phyloP scores from a whole-genome alignment of 2,797 vertebrate species.

The Aplochiton taeniatus region DNA sequence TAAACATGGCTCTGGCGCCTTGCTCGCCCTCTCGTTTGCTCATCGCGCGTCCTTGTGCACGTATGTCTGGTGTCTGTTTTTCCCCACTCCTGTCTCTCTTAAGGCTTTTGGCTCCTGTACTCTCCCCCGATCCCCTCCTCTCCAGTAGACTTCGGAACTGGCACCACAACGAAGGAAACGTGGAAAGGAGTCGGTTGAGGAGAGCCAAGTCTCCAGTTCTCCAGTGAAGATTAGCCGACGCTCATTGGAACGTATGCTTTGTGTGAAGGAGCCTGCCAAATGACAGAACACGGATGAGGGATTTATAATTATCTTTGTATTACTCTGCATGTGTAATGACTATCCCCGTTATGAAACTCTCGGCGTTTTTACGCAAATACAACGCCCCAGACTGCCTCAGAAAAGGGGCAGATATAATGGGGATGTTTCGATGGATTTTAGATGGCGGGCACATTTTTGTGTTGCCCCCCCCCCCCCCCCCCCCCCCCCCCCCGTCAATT shows the following conservation, averaged over 20 bases:
- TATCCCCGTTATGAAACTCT: conserved; percentile 72
- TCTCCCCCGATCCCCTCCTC: conserved; percentile 49
- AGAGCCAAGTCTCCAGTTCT: conserved; percentile 68
- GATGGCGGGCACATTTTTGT: conserved; percentile 40
- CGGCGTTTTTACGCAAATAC: conserved; percentile 64
- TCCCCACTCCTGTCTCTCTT: conserved; percentile 47
- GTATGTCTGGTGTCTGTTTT: conserved; percentile 13
- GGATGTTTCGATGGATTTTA: conserved; percentile 49
- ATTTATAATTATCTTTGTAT: conserved; percentile 79
- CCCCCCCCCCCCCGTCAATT: too few species aligned
- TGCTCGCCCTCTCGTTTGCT: conserved; percentile 30
- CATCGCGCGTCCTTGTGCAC: conserved; percentile 1
- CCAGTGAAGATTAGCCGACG: conserved; percentile 72
- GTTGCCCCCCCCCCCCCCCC: too few species aligned
- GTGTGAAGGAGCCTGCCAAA: conserved; percentile 78
- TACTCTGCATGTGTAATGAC: conserved; percentile 74
- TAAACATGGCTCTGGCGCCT: conserved; percentile 47
- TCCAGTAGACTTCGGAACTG: conserved; percentile 69
- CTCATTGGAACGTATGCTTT: conserved; percentile 75
- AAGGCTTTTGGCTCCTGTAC: conserved; percentile 45
- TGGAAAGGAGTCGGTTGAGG: conserved; percentile 58
- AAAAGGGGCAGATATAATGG: conserved; percentile 59
- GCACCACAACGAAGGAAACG: conserved; percentile 67
- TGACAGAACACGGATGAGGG: conserved; percentile 70
- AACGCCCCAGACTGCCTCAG: conserved; percentile 48